These are phyloP conservation scores for Leontopithecus rosalia DNA, from an alignment of 2,797 vertebrate genomes.

Conservation along the genomic window DNA sequence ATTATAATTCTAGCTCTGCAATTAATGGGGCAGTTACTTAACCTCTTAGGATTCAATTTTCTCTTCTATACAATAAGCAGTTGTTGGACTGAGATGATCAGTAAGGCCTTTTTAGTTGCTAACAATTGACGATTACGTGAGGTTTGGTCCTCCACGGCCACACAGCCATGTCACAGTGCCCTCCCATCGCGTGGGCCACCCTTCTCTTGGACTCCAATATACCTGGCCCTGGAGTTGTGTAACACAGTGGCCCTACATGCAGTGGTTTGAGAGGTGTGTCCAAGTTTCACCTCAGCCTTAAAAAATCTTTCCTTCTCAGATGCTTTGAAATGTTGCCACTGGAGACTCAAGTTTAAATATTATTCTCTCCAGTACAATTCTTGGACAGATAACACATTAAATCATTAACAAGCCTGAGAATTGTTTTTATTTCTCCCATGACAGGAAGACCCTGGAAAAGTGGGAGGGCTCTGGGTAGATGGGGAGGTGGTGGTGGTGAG, in stretches of 20 bases:
- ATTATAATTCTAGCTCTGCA: background rate
- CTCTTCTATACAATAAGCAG: constrained; percentile 14
- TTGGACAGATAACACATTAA: constrained; percentile 74
- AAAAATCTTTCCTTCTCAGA: constrained; percentile 52
- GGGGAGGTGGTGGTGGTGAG: background rate
- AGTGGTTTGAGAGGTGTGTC: constrained; percentile 37
- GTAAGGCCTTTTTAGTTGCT: background rate
- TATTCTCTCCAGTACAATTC: constrained; percentile 69
- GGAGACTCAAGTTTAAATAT: constrained; percentile 75
- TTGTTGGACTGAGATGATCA: background rate
- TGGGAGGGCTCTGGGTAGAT: background rate
- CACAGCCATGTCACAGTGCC: background rate
- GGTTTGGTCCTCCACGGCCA: background rate
- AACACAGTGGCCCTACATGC: background rate
- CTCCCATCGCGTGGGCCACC: background rate
- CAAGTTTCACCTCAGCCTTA: constrained; percentile 38
- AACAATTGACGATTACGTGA: background rate
- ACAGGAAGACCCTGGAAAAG: constrained; percentile 48
- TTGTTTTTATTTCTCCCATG: constrained; percentile 66
- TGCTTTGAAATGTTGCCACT: constrained; percentile 67
- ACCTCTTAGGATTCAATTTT: background rate
- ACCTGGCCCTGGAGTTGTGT: background rate
- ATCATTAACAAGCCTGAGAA: constrained; percentile 70
- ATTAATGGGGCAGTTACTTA: background rate
- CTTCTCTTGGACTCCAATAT: background rate